Evolutionary conservation across 2,888 invertebrate species (phyloP).

Genomic region (Sussaba pulchella): DNA sequence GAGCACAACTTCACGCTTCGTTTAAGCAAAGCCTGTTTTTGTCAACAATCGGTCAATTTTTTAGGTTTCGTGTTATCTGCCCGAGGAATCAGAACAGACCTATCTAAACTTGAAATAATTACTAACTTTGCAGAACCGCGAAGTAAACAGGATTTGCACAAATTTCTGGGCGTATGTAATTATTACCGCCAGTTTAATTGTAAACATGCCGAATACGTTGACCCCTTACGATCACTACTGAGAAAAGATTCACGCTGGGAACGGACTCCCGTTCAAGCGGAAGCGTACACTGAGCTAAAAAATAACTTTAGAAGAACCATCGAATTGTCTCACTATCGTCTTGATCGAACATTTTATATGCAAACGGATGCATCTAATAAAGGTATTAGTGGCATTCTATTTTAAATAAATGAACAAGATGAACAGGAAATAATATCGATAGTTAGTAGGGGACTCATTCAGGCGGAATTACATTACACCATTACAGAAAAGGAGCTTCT

Average conservation of each 20-base stretch:
- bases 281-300: conserved; percentile 60
- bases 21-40: conserved; percentile 25
- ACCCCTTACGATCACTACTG: conserved; percentile 58
- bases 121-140: conserved; percentile 68
- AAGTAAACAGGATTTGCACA: conserved; percentile 69
- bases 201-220: conserved; percentile 37
- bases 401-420: conserved; percentile 37
- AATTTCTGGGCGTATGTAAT: conserved; percentile 61
- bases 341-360: conserved; percentile 45
- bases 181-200: conserved; percentile 32
- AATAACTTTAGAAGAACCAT: conserved; percentile 55
- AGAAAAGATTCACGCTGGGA: conserved; percentile 43
- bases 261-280: conserved; percentile 50
- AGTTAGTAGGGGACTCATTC: no score
- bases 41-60: conserved; percentile 62
- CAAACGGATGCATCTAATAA: conserved; percentile 64
- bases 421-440: conserved; percentile 60
- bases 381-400: conserved; percentile 67
- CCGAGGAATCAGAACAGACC: conserved; percentile 42
- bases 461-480: conserved; percentile 38
- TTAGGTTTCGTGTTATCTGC: conserved; percentile 52
- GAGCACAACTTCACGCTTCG: conserved; percentile 70
- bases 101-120: conserved; percentile 66
- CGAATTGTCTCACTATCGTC: conserved; percentile 16
- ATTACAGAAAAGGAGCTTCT: conserved; percentile 39